Evolutionary conservation across 2,888 invertebrate genomes (phyloP), one percentile per base, ranked within the genome.

Genomic region (Aspidapion aeneum): DNA sequence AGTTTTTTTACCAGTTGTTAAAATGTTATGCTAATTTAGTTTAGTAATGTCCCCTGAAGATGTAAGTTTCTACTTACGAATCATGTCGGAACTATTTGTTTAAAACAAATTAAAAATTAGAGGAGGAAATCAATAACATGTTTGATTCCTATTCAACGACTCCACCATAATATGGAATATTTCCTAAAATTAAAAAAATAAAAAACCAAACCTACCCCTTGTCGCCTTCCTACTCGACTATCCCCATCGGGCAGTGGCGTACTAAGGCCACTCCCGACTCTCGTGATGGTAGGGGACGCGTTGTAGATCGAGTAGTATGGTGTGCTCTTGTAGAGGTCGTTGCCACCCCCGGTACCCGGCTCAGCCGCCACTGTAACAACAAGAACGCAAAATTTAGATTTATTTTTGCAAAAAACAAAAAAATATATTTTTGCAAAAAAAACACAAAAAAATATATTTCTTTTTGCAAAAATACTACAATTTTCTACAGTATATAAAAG

Each of bases 301-400:
- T 86, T 89, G 89, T 85, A 90, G 86, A 83, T 82, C 82, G 85
- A 69, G 87, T 85, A 88, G 87, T 85, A 88, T 3, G 3, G 12
- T 7, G 35, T 3, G 87, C 85, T 87, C 89, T 91, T 92, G 91
- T 88, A 91, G 90, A 87, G 89, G 86, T 91, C 91, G 87, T 86
- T 86, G 86, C 87, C 87, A 87, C 89, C 87, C 87, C 88, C 86
- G 78, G 82, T 83, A 84, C 86, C 86, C 84, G 89, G 88, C 85
- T 89, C 89, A 84, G 89, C 89, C 86, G 89, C 90, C 89, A 90
- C 90, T 90, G 89, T 84, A 90, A 89, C 67, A 90, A 89, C 67
- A 67, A 35, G 35, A 19, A 68, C 84, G 78, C 77, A 77, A 78
- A 75, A 74, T 64, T 71, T 73, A 72, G 63, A 62, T 52, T 63